Evolutionary conservation across 2,797 vertebrate species (phyloP).

Genomic region (Spea hammondii): DNA sequence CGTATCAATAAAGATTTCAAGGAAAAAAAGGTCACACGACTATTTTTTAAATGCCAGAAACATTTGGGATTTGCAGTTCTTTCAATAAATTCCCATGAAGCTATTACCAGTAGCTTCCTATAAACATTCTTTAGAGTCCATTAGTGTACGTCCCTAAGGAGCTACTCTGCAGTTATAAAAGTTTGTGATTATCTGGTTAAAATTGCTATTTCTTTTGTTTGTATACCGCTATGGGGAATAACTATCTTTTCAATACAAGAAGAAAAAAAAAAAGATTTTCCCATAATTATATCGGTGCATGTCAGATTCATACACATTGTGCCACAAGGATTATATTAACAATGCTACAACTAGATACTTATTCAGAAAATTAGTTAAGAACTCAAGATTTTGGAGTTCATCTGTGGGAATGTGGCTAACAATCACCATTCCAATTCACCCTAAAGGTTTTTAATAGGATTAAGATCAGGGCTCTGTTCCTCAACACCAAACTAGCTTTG

Average conservation of each 20-base stretch:
- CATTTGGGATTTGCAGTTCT: conserved; percentile 38
- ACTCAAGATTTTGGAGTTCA: too few species aligned
- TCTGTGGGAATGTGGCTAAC: too few species aligned
- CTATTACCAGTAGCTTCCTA: conserved; percentile 54
- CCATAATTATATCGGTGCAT: conserved; percentile 16
- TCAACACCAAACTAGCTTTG: too few species aligned
- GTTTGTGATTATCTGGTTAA: conserved; percentile 29
- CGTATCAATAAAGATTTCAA: conserved; percentile 53
- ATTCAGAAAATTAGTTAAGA: too few species aligned
- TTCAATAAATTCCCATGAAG: conserved; percentile 52
- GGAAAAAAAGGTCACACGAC: conserved; percentile 59
- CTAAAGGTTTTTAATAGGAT: too few species aligned
- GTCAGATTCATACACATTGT: not conserved
- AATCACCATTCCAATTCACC: too few species aligned
- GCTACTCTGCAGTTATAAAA: conserved; percentile 44
- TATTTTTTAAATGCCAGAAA: conserved; percentile 57
- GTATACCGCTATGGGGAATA: conserved; percentile 2
- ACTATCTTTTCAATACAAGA: conserved; percentile 14
- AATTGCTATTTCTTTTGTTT: conserved; percentile 28
- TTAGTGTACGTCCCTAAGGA: conserved; percentile 44
- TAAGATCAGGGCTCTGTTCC: too few species aligned
- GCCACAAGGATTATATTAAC: not conserved
- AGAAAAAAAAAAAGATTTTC: not conserved
- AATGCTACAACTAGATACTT: too few species aligned
- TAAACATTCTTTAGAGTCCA: conserved; percentile 38